A percentile compares a stretch with the other conserved stretches of the same genome.
These are phyloP conservation scores for Thripadectes ignobilis DNA, from an alignment of 2,797 vertebrate genomes.

Conservation along the genomic window DNA sequence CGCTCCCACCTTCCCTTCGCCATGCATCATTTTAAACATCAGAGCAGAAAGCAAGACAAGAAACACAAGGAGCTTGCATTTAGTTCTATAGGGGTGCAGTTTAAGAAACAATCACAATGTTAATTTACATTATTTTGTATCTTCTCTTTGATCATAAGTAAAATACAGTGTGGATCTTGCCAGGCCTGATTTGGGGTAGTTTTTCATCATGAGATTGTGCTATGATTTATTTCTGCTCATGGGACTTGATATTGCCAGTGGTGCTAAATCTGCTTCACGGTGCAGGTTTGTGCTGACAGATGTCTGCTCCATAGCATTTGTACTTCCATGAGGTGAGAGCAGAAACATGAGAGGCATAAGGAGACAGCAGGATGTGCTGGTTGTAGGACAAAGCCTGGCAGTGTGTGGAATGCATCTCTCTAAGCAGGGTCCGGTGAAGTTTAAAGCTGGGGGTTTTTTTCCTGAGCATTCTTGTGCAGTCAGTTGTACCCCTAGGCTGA, in stretches of 20 bases:
- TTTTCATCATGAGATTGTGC: neutral
- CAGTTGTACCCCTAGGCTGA: neutral
- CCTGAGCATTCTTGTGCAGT: neutral
- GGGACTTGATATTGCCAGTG: neutral
- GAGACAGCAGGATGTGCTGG: neutral
- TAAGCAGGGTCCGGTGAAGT: neutral
- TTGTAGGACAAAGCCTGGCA: neutral
- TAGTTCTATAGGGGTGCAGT: neutral
- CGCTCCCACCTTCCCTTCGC: neutral
- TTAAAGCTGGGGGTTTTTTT: neutral
- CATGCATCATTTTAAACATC: neutral
- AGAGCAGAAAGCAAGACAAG: neutral
- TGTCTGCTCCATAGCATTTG: neutral
- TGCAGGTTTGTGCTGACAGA: neutral
- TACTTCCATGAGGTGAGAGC: neutral
- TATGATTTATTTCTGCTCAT: neutral
- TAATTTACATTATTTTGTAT: neutral
- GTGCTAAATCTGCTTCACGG: neutral
- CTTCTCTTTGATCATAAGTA: neutral
- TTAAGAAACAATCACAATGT: neutral
- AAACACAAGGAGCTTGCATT: neutral
- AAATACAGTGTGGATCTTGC: neutral
- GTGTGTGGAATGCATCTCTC: neutral
- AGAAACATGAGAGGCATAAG: neutral
- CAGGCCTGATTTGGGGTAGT: neutral